Evolutionary conservation across 1,140 invertebrate genomes (phyloP), one percentile per base, ranked within the genome.

Genomic region (Thaumatotibia leucotreta): DNA sequence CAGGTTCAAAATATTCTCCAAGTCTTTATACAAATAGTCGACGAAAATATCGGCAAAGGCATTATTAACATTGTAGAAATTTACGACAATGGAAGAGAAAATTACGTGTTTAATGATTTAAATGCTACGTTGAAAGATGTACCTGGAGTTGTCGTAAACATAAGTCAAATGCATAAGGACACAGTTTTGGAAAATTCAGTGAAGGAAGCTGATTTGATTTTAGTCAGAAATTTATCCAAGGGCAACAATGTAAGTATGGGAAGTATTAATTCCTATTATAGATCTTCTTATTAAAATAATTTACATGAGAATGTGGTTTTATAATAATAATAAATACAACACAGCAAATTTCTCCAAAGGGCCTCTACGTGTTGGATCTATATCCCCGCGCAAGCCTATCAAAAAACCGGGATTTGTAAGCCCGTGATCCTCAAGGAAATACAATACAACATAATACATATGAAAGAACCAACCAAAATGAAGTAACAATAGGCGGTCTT

Each of bases 11-110:
- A 64, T 9, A 67, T 70, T 2, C 24, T 82, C 8, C 33, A 74
- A 64, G 69, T 79, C 2, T 70, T 67, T 29, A 17, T 73, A 8
- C 77, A 82, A 71, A 78, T 75, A 14, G 70, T 78, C 17, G 63
- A 65, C 9, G 77, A 82, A 68, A 78, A 79, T 71, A 10, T 79
- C 0, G 71, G 69, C 23, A 76, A 72, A 52, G 31, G 67, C 17
- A 10, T 29, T 14, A 54, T 82, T 49, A 72, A 73, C 22, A 61
- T 77, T 31, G 35, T 78, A 20, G 66, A 63, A 24, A 63, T 72
- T 50, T 35, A 71, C 6, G 69, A 68, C 29, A 39, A 69, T 23
- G 35, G 14, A 10, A 11, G 23, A 32, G 58, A 66, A 10, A 8
- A 6, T 20, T n/a, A 8, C 0, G 32, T 54, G 6, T 70, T 69